These are phyloP conservation scores for Raja brachyura DNA, from an alignment of 2,113 vertebrate species.

Conservation along the genomic window DNA sequence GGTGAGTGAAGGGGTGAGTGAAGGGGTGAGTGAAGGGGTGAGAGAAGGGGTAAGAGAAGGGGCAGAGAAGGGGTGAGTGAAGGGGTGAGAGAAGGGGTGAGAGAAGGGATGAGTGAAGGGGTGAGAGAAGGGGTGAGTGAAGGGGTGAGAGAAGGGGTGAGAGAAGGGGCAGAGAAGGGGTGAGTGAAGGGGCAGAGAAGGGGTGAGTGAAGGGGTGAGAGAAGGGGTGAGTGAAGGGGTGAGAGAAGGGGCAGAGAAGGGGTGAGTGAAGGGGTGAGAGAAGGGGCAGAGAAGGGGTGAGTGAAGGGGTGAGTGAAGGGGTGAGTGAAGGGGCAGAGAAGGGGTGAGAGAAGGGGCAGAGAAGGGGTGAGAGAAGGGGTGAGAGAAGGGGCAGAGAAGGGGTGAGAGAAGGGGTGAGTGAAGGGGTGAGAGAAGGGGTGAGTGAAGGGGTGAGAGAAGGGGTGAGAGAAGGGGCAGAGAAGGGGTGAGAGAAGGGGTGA, in stretches of 20 bases:
- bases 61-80: background rate
- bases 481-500: background rate
- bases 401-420: no score
- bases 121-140: background rate
- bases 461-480: background rate
- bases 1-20: background rate
- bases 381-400: background rate
- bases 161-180: no score
- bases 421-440: background rate
- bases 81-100: background rate
- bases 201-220: background rate
- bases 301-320: no score
- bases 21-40: no score
- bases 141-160: background rate
- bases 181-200: background rate
- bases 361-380: background rate
- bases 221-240: background rate
- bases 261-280: background rate
- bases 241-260: background rate
- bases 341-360: background rate
- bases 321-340: no score
- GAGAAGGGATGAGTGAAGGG: background rate
- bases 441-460: no score
- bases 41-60: no score
- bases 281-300: no score